Conservation (phyloP, 2,888 invertebrate species). For the Plebejus argus region DNA sequence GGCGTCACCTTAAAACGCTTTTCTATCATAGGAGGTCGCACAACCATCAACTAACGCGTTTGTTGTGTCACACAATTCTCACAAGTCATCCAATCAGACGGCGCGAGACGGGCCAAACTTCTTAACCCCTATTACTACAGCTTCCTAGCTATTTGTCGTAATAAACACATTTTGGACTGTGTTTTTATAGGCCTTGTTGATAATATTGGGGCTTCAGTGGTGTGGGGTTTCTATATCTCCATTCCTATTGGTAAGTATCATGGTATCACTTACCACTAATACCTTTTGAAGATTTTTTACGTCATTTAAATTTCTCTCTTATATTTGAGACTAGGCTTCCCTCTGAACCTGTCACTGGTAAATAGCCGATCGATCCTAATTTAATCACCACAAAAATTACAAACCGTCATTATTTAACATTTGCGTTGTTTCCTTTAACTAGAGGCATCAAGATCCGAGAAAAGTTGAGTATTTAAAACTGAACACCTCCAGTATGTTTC, state of each 20-base stretch:
- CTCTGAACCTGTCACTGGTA: too few relatives aligned
- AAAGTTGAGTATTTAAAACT: neutral
- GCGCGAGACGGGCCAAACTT: slow-evolving; percentile 65
- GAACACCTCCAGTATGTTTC: too few relatives aligned
- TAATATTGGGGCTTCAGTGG: too few relatives aligned
- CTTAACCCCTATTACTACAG: slow-evolving; percentile 78
- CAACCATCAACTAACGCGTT: neutral
- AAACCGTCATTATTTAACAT: neutral
- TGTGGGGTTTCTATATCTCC: too few relatives aligned
- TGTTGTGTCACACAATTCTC: neutral
- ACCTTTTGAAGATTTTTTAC: too few relatives aligned
- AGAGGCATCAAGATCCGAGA: neutral
- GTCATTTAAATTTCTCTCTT: too few relatives aligned
- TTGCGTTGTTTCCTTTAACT: neutral
- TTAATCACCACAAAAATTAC: too few relatives aligned
- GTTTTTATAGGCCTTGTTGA: too few relatives aligned
- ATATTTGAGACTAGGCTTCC: too few relatives aligned
- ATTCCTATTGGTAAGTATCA: too few relatives aligned
- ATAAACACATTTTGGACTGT: neutral
- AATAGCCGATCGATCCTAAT: too few relatives aligned
- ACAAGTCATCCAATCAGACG: slow-evolving; percentile 62
- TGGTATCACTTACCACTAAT: too few relatives aligned
- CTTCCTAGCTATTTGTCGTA: slow-evolving; percentile 62
- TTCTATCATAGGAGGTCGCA: slow-evolving; percentile 1
- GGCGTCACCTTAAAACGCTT: neutral